These are phyloP conservation scores for Clanis bilineata DNA, from an alignment of 2,888 invertebrate species.

Conservation along the genomic window DNA sequence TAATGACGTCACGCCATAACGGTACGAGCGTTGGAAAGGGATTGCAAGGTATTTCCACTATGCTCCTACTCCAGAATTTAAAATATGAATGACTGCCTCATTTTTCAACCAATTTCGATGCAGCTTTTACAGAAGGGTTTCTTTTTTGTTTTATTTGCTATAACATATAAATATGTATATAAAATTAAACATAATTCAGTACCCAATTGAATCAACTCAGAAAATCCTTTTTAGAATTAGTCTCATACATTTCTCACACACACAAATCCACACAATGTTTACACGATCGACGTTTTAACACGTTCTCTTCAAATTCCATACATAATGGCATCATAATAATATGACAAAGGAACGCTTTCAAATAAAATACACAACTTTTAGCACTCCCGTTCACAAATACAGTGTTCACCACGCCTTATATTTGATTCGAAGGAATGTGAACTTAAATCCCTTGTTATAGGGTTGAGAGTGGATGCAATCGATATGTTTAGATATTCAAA, in stretches of 20 bases:
- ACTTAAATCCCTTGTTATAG: not conserved
- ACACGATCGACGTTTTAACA: not conserved
- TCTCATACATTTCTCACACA: not conserved
- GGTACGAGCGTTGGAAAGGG: no score
- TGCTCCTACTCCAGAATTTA: no score
- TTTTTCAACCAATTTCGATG: no score
- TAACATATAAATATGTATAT: no score
- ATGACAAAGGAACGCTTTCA: not conserved
- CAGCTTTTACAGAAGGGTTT: no score
- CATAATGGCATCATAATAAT: constrained; percentile 4
- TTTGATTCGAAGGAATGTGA: not conserved
- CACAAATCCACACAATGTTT: not conserved
- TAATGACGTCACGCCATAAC: no score
- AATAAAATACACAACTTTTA: constrained; percentile 10
- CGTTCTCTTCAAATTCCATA: not conserved
- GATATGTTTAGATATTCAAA: not conserved
- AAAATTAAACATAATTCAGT: no score
- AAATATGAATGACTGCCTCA: no score
- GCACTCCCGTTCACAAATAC: constrained; percentile 2
- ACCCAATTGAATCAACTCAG: no score
- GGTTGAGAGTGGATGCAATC: not conserved
- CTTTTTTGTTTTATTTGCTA: no score
- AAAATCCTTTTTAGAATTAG: no score
- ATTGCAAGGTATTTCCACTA: no score
- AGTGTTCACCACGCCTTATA: not conserved